Conservation (phyloP, 2,113 vertebrate genomes). For the Nycticorax nycticorax region DNA sequence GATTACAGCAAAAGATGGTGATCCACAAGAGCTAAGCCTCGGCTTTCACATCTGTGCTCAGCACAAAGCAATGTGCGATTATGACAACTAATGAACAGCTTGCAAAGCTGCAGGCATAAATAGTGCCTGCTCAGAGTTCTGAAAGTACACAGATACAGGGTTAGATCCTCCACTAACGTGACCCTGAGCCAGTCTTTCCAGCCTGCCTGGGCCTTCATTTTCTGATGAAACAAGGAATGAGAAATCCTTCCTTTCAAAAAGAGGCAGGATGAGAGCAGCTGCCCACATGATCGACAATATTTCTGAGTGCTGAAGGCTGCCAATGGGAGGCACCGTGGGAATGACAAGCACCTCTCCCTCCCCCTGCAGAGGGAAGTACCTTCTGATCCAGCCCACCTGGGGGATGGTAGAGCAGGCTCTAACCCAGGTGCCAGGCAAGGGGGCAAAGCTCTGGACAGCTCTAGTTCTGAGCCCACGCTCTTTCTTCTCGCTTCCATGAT, state of each 20-base stretch:
- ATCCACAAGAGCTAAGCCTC: not conserved
- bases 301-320: not conserved
- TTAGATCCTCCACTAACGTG: not conserved
- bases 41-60: not conserved
- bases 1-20: not conserved
- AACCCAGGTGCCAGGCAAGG: not conserved
- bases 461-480: not conserved
- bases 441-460: not conserved
- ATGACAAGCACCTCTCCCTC: not conserved
- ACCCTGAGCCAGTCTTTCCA: not conserved
- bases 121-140: not conserved
- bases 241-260: not conserved
- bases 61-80: not conserved
- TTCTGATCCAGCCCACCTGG: not conserved
- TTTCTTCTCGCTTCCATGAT: not conserved
- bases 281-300: not conserved
- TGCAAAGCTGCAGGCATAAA: not conserved
- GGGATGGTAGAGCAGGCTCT: not conserved
- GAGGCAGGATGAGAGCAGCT: not conserved
- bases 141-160: not conserved
- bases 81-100: not conserved
- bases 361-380: not conserved
- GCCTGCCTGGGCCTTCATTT: not conserved
- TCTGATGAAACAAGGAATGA: not conserved
- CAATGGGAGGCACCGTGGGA: not conserved